phyloP scores from a whole-genome alignment of 1,140 invertebrate genomes.

The Antheraea mylitta region DNA sequence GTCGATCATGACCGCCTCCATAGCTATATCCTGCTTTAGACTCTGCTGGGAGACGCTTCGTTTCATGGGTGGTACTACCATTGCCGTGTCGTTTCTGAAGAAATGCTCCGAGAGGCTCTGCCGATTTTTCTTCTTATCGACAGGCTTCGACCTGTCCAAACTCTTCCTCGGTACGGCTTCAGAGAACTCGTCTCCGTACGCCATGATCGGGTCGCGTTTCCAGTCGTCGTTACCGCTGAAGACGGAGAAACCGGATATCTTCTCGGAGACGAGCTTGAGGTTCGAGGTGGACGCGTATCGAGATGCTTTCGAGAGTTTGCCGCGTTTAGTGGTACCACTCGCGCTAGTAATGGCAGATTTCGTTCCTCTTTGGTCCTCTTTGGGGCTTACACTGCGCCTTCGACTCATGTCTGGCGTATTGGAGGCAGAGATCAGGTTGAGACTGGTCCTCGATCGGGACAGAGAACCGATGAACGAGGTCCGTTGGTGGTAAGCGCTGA shows the following conservation, averaged over 20 bases:
- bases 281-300: conserved; percentile 64
- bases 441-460: conserved; percentile 76
- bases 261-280: conserved; percentile 62
- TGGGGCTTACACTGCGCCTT: conserved; percentile 51
- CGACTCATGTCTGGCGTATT: conserved; percentile 52
- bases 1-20: conserved; percentile 68
- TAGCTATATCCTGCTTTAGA: conserved; percentile 55
- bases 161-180: conserved; percentile 31
- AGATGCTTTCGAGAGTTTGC: conserved; percentile 47
- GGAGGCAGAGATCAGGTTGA: conserved; percentile 52
- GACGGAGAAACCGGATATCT: conserved; percentile 67
- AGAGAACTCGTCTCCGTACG: conserved; percentile 44
- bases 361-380: conserved; percentile 20
- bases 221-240: conserved; percentile 46
- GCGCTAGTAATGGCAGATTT: conserved; percentile 54
- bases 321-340: conserved; percentile 48
- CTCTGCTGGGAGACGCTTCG: conserved; percentile 60
- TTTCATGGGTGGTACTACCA: conserved; percentile 33
- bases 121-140: conserved; percentile 45
- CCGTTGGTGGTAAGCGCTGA: conserved; percentile 70
- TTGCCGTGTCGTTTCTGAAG: conserved; percentile 30
- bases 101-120: conserved; percentile 58
- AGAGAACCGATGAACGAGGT: conserved; percentile 77
- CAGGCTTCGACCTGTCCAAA: conserved; percentile 39
- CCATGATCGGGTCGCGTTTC: conserved; percentile 58